Evolutionary conservation across 2,888 invertebrate genomes (phyloP).

Genomic region (Lithophane leautieri): DNA sequence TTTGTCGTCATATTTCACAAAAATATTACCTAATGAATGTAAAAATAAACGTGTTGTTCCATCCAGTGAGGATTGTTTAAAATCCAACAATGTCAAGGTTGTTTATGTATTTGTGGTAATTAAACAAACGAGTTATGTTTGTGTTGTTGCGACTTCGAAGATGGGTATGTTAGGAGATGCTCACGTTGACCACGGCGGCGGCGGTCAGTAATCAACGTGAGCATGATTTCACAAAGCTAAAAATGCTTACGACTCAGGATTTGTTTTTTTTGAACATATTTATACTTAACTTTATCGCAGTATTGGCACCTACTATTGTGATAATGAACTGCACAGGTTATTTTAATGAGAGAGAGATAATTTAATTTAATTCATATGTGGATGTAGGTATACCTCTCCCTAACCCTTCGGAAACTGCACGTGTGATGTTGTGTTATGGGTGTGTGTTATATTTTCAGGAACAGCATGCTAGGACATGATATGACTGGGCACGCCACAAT

Average conservation of each 20-base stretch:
- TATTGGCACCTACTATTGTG: background rate
- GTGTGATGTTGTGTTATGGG: background rate
- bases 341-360: background rate
- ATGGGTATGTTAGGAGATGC: background rate
- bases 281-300: background rate
- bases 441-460: background rate
- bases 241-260: background rate
- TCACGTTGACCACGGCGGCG: background rate
- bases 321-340: background rate
- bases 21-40: constrained; percentile 27
- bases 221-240: background rate
- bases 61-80: constrained; percentile 13
- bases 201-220: background rate
- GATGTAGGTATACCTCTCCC: background rate
- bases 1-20: constrained; percentile 26
- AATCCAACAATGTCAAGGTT: constrained; percentile 45
- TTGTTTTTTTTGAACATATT: background rate
- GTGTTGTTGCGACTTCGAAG: constrained; percentile 16
- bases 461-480: background rate
- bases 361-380: background rate
- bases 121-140: constrained; percentile 26
- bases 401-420: background rate
- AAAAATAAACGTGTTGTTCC: constrained; percentile 30
- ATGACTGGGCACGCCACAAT: too few species aligned
- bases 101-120: constrained; percentile 23